These are phyloP conservation scores for Eulithis testata DNA, from an alignment of 2,888 invertebrate genomes.

Conservation along the genomic window DNA sequence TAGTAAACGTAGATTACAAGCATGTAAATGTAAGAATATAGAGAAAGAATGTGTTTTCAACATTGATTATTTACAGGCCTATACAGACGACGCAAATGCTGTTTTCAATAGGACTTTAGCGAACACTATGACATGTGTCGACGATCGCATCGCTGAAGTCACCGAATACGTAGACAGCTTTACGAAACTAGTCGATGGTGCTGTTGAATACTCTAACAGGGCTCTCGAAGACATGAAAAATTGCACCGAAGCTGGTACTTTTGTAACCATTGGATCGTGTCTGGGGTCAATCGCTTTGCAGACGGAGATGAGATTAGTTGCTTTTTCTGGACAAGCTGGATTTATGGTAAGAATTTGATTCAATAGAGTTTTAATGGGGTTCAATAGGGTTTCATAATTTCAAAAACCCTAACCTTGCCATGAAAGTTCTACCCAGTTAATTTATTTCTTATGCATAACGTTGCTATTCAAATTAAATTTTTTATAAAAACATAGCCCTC, in stretches of 20 bases:
- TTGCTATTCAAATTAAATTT: too few relatives aligned
- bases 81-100: conserved; percentile 53
- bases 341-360: conserved; percentile 55
- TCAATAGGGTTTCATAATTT: too few relatives aligned
- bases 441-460: too few relatives aligned
- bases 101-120: conserved; percentile 58
- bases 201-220: conserved; percentile 51
- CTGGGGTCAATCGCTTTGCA: conserved; percentile 61
- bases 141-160: conserved; percentile 59
- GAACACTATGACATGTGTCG: conserved; percentile 59
- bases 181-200: conserved; percentile 48
- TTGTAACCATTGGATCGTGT: conserved; percentile 62
- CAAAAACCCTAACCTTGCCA: too few relatives aligned
- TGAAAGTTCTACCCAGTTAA: too few relatives aligned
- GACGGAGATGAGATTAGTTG: conserved; percentile 60
- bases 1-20: not conserved
- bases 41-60: too few relatives aligned
- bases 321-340: conserved; percentile 60
- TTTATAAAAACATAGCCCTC: too few relatives aligned
- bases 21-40: too few relatives aligned
- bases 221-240: conserved; percentile 62
- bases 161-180: conserved; percentile 53
- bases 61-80: conserved; percentile 51
- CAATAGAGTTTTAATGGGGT: too few relatives aligned
- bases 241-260: conserved; percentile 56